These are phyloP conservation scores for Diplolepis rosae DNA, from an alignment of 2,888 invertebrate species.

Conservation along the genomic window DNA sequence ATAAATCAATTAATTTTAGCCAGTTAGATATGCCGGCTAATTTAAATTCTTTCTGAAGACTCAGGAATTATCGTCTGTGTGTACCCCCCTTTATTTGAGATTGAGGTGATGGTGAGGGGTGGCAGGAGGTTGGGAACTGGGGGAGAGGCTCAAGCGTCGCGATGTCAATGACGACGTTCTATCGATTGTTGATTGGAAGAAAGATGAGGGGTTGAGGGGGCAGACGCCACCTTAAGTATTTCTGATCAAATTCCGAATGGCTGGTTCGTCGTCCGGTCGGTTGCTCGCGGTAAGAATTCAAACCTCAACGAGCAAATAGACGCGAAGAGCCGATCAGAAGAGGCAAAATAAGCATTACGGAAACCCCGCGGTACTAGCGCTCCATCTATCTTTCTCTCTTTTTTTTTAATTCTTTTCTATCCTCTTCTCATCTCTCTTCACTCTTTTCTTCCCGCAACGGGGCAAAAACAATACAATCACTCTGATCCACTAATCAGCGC, in stretches of 20 bases:
- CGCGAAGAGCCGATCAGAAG: conserved; percentile 44
- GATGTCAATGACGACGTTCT: conserved; percentile 40
- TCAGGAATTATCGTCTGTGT: conserved; percentile 60
- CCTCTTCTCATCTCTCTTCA: neutral
- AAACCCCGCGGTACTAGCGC: conserved; percentile 46
- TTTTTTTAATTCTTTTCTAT: conserved; percentile 32
- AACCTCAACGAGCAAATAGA: conserved; percentile 62
- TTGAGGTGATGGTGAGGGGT: conserved; percentile 29
- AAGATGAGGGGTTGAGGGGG: conserved; percentile 50
- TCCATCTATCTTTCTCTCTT: conserved; percentile 33
- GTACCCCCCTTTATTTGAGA: conserved; percentile 38
- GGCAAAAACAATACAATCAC: conserved; percentile 25
- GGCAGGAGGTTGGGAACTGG: conserved; percentile 32
- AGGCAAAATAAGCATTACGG: conserved; percentile 56
- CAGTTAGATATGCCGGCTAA: conserved; percentile 69
- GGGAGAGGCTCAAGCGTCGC: conserved; percentile 45
- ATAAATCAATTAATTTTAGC: conserved; percentile 73
- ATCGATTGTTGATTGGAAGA: conserved; percentile 25
- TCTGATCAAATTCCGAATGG: conserved; percentile 72
- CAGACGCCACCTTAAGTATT: conserved; percentile 73
- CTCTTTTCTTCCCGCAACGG: neutral
- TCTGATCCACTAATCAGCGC: conserved; percentile 29
- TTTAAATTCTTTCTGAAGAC: conserved; percentile 72
- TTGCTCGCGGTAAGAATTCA: conserved; percentile 63
- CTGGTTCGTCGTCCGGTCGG: conserved; percentile 52